These are phyloP conservation scores for Eidolon dupreanum DNA, from an alignment of 2,797 vertebrate genomes.

Conservation along the genomic window DNA sequence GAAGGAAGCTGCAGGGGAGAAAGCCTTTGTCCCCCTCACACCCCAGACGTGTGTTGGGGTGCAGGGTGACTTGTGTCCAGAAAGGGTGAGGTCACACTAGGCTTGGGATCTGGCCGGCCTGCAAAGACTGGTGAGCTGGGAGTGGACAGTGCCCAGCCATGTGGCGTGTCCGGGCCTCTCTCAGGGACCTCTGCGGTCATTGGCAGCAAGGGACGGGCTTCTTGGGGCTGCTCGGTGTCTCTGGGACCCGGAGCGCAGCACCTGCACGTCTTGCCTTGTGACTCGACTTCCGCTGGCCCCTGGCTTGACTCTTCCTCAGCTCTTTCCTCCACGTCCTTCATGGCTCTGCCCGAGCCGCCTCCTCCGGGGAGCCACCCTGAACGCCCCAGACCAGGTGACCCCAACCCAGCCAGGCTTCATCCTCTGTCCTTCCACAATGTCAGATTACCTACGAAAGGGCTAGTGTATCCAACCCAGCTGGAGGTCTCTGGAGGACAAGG, in stretches of 20 bases:
- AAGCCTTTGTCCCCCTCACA: fast-evolving
- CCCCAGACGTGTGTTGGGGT: fast-evolving
- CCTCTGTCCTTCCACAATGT: too few species aligned
- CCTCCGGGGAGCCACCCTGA: neutral
- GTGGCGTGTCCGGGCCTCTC: fast-evolving
- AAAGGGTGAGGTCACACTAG: neutral
- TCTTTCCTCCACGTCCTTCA: neutral
- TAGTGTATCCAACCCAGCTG: neutral
- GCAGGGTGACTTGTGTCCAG: neutral
- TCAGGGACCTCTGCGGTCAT: neutral
- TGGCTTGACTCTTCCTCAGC: neutral
- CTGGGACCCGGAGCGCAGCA: neutral
- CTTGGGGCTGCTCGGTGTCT: neutral
- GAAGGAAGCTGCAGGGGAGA: neutral
- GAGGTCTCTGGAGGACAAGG: fast-evolving
- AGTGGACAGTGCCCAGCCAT: fast-evolving
- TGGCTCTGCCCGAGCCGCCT: neutral
- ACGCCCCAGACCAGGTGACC: neutral
- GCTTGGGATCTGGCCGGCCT: neutral
- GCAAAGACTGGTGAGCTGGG: fast-evolving
- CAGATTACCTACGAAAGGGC: neutral
- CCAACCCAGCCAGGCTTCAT: fast-evolving
- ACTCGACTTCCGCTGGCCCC: neutral
- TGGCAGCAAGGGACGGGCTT: too few species aligned
- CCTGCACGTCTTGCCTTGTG: neutral